Base-by-base conservation (phyloP, 2,797 vertebrate species). In the Australoheros facetus region DNA sequence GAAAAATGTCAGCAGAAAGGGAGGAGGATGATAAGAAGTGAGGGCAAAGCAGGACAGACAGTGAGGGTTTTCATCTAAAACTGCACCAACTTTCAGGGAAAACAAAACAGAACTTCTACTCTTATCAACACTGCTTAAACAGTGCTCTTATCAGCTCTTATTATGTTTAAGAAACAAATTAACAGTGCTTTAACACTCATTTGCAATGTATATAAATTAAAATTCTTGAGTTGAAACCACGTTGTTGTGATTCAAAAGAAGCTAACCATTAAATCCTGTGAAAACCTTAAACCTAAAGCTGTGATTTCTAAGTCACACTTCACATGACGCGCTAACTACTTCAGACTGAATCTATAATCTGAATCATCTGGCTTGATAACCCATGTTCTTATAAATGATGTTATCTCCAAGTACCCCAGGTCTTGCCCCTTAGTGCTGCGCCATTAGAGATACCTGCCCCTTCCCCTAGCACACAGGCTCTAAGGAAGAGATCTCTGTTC, bases 1-100 rank as follows among this genome's bases (percentile, higher is more conserved):
- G 84, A 85, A 87, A 89, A 90, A 89, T 88, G 84, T 92, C 85
- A 91, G 86, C 56, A 71, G 74, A 83, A 88, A 81, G 80, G 74
- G 75, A 80, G 62, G 71, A 84, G 79, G 77, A 87, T 69, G 78
- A 84, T 34, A 51, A 76, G 26, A 71, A 80, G 66, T 66, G 64
- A 84, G 83, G 71, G 60, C 74, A 75, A 72, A 59, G 76, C 32
- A 74, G 71, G 75, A 81, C 57, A 72, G 73, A 79, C 71, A 75
- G 72, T 3, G 30, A 66, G 34, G 71, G 55, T 62, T 69, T 79
- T 64, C 32, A 56, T 55, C 64, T 8, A 79, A 78, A 53, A 57
- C 34, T 80, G 51, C 1, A 51, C 17, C 55, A 69, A 55, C 39
- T 76, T 76, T 83, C 7, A 73, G 39, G 37, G 8, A 14, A 57